phyloP scores from a whole-genome alignment of 2,888 invertebrate species.

The Cordilura impudica region DNA sequence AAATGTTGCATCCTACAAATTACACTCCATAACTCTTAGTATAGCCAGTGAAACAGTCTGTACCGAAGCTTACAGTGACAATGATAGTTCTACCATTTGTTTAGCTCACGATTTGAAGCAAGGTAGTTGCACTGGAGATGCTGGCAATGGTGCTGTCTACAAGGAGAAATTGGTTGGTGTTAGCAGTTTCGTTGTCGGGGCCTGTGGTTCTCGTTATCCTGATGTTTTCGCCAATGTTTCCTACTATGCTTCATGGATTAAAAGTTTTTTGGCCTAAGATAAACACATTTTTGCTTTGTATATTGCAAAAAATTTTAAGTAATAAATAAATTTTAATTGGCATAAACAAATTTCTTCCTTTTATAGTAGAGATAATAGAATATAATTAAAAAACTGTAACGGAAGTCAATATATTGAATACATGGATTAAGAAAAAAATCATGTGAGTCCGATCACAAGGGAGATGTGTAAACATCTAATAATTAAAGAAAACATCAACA shows the following conservation, averaged over 20 bases:
- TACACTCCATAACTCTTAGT: constrained; percentile 64
- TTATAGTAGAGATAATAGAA: too few species aligned
- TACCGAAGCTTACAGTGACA: constrained; percentile 65
- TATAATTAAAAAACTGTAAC: too few species aligned
- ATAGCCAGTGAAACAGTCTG: constrained; percentile 65
- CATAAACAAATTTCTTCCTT: too few species aligned
- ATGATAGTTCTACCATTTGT: constrained; percentile 63
- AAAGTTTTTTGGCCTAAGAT: constrained; percentile 23
- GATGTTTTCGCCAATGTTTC: constrained; percentile 70
- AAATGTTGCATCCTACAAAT: constrained; percentile 66
- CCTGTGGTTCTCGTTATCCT: constrained; percentile 67
- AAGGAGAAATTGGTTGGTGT: constrained; percentile 69
- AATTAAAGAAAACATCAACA: too few species aligned
- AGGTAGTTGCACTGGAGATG: constrained; percentile 69
- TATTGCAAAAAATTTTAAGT: too few species aligned
- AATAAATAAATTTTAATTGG: too few species aligned
- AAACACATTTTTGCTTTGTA: too few species aligned
- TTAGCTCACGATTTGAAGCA: constrained; percentile 54
- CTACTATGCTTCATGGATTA: constrained; percentile 64
- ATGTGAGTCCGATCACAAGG: too few species aligned
- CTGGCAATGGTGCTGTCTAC: constrained; percentile 70
- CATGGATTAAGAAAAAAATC: too few species aligned
- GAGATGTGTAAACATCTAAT: too few species aligned
- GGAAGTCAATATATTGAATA: too few species aligned
- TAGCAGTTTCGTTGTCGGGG: constrained; percentile 68